phyloP scores from a whole-genome alignment of 2,797 vertebrate species.

The Linurgus olivaceus region DNA sequence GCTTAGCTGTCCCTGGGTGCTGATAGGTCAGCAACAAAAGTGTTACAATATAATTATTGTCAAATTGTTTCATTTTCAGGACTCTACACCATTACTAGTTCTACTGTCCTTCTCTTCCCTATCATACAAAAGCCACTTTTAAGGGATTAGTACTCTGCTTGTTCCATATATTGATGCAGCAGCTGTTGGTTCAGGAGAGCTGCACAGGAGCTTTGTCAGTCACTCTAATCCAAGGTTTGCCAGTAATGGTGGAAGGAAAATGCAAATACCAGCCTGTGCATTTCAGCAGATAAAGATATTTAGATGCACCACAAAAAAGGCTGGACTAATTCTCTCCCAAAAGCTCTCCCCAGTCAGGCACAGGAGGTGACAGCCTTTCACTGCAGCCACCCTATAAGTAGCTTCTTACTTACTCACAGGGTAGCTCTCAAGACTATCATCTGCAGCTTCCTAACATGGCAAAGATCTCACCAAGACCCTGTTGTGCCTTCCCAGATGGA shows the following conservation, averaged over 20 bases:
- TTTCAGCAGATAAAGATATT: background rate
- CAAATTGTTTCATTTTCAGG: background rate
- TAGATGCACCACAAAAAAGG: background rate
- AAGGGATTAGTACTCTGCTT: background rate
- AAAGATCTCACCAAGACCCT: background rate
- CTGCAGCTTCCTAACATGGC: background rate
- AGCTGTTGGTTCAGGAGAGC: background rate
- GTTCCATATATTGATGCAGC: background rate
- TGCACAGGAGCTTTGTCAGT: background rate
- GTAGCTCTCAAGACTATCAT: background rate
- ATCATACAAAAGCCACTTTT: background rate
- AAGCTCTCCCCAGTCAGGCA: background rate
- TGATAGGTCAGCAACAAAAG: background rate
- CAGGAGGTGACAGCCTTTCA: background rate
- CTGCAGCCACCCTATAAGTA: background rate
- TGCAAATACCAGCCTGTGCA: background rate
- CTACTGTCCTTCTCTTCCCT: background rate
- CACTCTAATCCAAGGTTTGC: background rate
- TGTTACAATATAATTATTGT: background rate
- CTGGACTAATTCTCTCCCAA: background rate
- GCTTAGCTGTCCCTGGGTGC: background rate
- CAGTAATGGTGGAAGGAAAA: background rate
- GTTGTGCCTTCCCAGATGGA: background rate
- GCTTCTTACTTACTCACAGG: background rate
- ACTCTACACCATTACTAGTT: background rate